phyloP scores from a whole-genome alignment of 2,797 vertebrate species.

The Epinephelus coioides region DNA sequence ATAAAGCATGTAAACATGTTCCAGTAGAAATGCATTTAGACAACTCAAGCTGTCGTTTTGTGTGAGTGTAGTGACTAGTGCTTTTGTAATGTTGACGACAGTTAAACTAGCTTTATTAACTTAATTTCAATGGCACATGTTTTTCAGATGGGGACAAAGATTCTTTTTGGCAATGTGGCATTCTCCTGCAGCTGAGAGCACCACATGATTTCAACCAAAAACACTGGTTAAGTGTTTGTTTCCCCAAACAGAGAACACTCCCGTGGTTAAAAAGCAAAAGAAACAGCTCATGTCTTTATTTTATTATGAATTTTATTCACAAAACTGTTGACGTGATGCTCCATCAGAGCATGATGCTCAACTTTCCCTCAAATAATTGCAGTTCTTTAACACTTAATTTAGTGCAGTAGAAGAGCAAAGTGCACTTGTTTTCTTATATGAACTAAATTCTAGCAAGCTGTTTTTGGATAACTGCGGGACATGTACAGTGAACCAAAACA shows the following conservation, averaged over 20 bases:
- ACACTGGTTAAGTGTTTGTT: background rate
- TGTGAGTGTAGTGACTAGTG: background rate
- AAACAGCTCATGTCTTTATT: background rate
- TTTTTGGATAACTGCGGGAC: slow-evolving; percentile 9
- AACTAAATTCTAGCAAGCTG: background rate
- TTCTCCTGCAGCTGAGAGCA: background rate
- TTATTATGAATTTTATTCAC: background rate
- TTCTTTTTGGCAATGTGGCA: background rate
- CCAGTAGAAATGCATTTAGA: no score
- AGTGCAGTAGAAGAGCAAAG: background rate
- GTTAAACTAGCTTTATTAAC: background rate
- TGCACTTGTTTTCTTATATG: background rate
- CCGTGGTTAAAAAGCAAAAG: background rate
- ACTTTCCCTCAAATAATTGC: background rate
- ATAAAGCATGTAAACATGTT: no score
- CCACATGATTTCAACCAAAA: background rate
- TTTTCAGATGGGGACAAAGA: background rate
- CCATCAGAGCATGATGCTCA: background rate
- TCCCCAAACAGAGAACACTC: background rate
- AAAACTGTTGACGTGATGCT: background rate
- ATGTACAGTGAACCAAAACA: background rate
- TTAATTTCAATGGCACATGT: background rate
- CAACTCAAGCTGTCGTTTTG: no score
- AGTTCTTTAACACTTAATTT: background rate
- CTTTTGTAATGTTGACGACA: no score